These are phyloP conservation scores for Microctonus brassicae DNA, from an alignment of 2,888 invertebrate genomes.

Conservation along the genomic window DNA sequence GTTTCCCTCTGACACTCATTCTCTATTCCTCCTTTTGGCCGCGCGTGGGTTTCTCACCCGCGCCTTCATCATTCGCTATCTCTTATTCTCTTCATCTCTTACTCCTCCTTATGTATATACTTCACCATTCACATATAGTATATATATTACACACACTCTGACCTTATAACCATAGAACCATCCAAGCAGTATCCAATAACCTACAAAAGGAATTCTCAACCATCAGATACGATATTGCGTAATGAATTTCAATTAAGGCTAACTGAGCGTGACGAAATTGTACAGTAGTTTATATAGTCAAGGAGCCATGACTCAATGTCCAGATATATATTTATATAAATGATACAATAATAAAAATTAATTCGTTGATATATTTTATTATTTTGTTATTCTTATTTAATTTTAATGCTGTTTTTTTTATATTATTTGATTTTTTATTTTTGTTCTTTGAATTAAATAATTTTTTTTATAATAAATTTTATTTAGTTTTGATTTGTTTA, in stretches of 20 bases:
- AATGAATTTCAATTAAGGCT: slow-evolving; percentile 48
- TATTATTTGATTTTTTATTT: too few species aligned
- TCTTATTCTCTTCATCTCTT: not conserved
- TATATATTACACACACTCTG: too few species aligned
- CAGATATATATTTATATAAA: not conserved
- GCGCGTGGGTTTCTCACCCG: slow-evolving; percentile 1
- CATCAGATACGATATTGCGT: slow-evolving; percentile 42
- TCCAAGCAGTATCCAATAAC: slow-evolving; percentile 26
- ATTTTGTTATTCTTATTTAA: too few species aligned
- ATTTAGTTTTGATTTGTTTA: too few species aligned
- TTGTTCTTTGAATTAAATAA: too few species aligned
- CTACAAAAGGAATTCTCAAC: slow-evolving; percentile 35
- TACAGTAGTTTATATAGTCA: not conserved
- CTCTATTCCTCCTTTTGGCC: slow-evolving; percentile 5
- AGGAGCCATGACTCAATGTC: slow-evolving; percentile 14
- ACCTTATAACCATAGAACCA: not conserved
- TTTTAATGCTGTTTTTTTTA: too few species aligned
- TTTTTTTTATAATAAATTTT: too few species aligned
- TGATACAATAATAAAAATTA: too few species aligned
- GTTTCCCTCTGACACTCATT: slow-evolving; percentile 19
- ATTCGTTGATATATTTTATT: too few species aligned
- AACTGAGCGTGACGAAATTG: slow-evolving; percentile 27
- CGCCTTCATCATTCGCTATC: slow-evolving; percentile 9
- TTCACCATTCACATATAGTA: slow-evolving; percentile 17
- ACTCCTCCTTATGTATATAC: slow-evolving; percentile 6